Conservation (phyloP, 2,797 vertebrate genomes). For the Myioborus miniatus region DNA sequence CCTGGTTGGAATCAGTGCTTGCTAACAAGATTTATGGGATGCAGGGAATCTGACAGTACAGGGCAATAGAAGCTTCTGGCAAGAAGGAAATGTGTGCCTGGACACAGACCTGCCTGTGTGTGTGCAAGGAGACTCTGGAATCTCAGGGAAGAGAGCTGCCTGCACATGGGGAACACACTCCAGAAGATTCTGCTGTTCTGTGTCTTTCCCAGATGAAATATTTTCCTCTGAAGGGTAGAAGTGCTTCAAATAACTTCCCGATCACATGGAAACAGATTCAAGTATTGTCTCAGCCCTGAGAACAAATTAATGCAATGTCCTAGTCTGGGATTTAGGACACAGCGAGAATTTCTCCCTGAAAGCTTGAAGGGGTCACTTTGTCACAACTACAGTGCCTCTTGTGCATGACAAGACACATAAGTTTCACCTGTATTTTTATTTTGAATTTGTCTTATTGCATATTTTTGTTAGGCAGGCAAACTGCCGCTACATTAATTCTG, state of each 20-base stretch:
- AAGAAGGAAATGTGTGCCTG: background rate
- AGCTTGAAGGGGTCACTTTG: background rate
- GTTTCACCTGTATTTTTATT: background rate
- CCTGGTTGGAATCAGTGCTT: background rate
- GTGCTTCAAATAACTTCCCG: background rate
- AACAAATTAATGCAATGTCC: background rate
- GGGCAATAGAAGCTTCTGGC: background rate
- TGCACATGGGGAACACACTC: background rate
- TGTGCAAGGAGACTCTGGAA: background rate
- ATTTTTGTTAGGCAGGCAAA: background rate
- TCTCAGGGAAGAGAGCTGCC: background rate
- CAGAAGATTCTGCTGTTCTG: background rate
- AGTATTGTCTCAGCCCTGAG: background rate
- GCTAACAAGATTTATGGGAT: background rate
- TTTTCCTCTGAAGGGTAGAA: background rate
- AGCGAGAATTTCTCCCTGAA: background rate
- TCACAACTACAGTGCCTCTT: rapidly evolving
- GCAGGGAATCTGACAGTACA: background rate
- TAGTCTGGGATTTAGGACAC: background rate
- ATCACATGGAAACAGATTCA: background rate
- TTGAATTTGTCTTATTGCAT: background rate
- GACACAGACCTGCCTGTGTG: background rate
- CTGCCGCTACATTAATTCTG: rapidly evolving
- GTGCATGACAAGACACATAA: background rate
- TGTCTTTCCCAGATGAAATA: background rate